These are phyloP conservation scores for Pipra filicauda DNA, from an alignment of 2,113 vertebrate species.

Conservation along the genomic window DNA sequence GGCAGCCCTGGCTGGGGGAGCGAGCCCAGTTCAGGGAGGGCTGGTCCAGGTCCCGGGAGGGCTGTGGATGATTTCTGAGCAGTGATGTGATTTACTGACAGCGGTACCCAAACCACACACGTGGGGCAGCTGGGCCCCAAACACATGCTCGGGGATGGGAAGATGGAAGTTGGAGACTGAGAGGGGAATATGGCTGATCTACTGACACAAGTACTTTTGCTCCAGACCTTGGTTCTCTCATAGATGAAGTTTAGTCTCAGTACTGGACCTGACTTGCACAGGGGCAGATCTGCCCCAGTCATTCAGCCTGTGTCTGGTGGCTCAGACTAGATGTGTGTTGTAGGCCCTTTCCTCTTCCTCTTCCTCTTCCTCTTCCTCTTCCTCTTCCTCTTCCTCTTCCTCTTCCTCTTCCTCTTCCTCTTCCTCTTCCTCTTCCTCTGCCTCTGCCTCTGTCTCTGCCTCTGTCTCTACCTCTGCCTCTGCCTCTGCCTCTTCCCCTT, in stretches of 20 bases:
- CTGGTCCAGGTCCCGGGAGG: fast-evolving
- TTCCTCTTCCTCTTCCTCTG: neutral
- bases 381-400: neutral
- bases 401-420: neutral
- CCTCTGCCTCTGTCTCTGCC: neutral
- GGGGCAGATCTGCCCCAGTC: neutral
- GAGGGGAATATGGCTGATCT: neutral
- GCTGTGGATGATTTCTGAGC: fast-evolving
- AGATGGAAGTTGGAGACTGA: neutral
- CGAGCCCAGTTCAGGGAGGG: neutral
- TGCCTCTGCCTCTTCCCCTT: neutral
- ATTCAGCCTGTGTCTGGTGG: conserved; percentile 1
- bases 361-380: neutral
- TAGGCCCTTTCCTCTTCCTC: neutral
- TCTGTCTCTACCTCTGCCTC: neutral
- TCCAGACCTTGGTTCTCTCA: neutral
- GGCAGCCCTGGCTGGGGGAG: neutral
- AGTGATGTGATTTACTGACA: too few relatives aligned
- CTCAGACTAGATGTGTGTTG: neutral
- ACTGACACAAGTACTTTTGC: neutral
- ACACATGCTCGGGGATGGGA: neutral
- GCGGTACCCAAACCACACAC: fast-evolving
- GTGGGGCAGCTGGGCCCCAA: neutral
- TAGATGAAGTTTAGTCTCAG: neutral
- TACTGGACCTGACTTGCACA: neutral